These are phyloP conservation scores for Catocala sponsa DNA, from an alignment of 2,888 invertebrate genomes.

Conservation along the genomic window DNA sequence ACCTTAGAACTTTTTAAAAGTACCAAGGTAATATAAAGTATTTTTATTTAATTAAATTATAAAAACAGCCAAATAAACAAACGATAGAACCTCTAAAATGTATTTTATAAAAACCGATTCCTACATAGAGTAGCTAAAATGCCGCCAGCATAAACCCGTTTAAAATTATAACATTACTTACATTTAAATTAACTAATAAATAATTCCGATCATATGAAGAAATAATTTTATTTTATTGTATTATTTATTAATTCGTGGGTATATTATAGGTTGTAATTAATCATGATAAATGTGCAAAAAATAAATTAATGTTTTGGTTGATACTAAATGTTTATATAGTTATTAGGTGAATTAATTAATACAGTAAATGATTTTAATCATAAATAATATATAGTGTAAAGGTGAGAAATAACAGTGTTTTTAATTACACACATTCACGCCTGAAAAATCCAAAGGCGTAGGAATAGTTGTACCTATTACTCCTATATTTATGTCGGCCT, in stretches of 20 bases:
- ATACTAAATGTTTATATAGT: neutral
- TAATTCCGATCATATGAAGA: slow-evolving; percentile 13
- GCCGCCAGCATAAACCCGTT: neutral
- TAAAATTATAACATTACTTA: slow-evolving; percentile 15
- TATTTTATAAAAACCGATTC: neutral
- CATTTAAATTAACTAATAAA: slow-evolving; percentile 21
- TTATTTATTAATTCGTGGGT: slow-evolving; percentile 3
- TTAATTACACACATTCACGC: too few species aligned
- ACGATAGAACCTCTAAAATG: too few species aligned
- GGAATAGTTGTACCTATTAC: too few species aligned
- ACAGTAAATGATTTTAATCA: too few species aligned
- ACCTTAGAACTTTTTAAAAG: too few species aligned
- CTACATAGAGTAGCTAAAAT: slow-evolving; percentile 6
- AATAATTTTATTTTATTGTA: slow-evolving; percentile 1
- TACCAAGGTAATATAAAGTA: too few species aligned
- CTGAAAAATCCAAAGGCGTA: too few species aligned
- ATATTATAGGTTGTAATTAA: slow-evolving; percentile 8
- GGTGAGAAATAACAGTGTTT: too few species aligned
- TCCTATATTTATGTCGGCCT: too few species aligned
- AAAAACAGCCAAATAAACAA: too few species aligned
- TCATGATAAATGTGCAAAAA: slow-evolving; percentile 15
- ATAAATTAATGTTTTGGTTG: slow-evolving; percentile 1
- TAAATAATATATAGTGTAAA: too few species aligned
- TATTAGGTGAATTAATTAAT: slow-evolving; percentile 3
- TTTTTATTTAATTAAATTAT: too few species aligned